Conservation (phyloP, 2,797 vertebrate genomes). For the Scomberomorus guttatus region DNA sequence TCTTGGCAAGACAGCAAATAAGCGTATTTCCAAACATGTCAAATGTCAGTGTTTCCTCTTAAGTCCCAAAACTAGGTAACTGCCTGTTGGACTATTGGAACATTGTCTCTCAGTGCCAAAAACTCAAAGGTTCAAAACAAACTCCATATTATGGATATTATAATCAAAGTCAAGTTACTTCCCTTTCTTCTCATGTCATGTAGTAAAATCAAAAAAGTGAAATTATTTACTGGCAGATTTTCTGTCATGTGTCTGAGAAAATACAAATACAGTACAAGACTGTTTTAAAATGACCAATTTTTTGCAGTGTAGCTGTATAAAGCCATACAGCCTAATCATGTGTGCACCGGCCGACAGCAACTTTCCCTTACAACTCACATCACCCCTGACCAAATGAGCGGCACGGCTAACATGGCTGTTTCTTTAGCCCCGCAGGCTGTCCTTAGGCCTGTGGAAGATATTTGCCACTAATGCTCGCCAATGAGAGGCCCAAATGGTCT, state of each 20-base stretch:
- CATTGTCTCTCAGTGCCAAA: too few species aligned
- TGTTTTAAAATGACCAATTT: conserved; percentile 17
- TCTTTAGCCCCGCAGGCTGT: conserved; percentile 82
- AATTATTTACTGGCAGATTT: background rate
- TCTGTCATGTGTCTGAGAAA: too few species aligned
- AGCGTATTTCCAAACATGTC: too few species aligned
- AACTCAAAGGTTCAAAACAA: too few species aligned
- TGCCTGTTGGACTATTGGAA: too few species aligned
- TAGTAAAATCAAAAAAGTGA: too few species aligned
- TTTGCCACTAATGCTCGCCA: conserved; percentile 85
- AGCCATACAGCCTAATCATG: conserved; percentile 27
- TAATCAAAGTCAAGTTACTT: too few species aligned
- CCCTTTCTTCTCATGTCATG: too few species aligned
- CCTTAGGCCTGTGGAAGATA: conserved; percentile 83
- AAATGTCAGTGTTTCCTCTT: too few species aligned
- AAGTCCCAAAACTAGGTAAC: too few species aligned
- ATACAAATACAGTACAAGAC: conserved; percentile 10
- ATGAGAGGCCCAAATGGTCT: conserved; percentile 87
- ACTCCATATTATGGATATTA: too few species aligned
- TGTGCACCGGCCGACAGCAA: conserved; percentile 21
- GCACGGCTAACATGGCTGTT: conserved; percentile 68
- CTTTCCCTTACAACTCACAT: conserved; percentile 57
- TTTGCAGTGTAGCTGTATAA: background rate
- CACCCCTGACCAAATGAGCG: conserved; percentile 65
- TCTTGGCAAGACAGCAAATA: too few species aligned